These are phyloP conservation scores for Meandrina meandrites DNA, from an alignment of 92 coral and sea anemone genomes.

Conservation along the genomic window DNA sequence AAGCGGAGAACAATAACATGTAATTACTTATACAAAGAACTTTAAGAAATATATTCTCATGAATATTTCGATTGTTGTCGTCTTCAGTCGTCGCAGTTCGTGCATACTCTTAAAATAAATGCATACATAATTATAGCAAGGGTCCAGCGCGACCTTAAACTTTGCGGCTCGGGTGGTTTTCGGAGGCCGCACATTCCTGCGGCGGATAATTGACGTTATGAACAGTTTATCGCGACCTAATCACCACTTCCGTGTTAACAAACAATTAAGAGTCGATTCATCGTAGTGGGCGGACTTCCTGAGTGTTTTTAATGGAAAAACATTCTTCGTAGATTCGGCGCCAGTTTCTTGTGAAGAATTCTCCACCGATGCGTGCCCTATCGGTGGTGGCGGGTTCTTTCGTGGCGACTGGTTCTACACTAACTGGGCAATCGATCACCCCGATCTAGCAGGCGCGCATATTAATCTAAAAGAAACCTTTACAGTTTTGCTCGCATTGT, in stretches of 20 bases:
- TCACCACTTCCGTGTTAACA: slow-evolving; percentile 29
- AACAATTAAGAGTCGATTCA: neutral
- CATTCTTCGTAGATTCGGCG: slow-evolving; percentile 24
- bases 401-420: slow-evolving; percentile 38
- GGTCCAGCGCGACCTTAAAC: too few species aligned
- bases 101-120: too few species aligned
- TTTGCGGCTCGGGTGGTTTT: slow-evolving; percentile 45
- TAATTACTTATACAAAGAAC: too few species aligned
- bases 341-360: slow-evolving; percentile 24
- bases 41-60: too few species aligned
- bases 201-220: slow-evolving; percentile 35
- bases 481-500: slow-evolving; percentile 9
- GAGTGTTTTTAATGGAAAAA: slow-evolving; percentile 21
- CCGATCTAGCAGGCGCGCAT: neutral
- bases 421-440: slow-evolving; percentile 18
- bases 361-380: too few species aligned
- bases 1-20: too few species aligned
- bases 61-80: too few species aligned
- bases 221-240: slow-evolving; percentile 32
- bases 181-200: slow-evolving; percentile 39
- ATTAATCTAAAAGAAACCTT: slow-evolving; percentile 29
- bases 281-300: slow-evolving; percentile 44
- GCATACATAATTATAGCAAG: too few species aligned
- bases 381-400: slow-evolving; percentile 36
- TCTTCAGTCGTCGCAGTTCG: too few species aligned